A percentile compares a stretch with the other conserved stretches of the same genome.
Conservation (phyloP, 2,797 vertebrate species). For the Syndactyla subalaris region DNA sequence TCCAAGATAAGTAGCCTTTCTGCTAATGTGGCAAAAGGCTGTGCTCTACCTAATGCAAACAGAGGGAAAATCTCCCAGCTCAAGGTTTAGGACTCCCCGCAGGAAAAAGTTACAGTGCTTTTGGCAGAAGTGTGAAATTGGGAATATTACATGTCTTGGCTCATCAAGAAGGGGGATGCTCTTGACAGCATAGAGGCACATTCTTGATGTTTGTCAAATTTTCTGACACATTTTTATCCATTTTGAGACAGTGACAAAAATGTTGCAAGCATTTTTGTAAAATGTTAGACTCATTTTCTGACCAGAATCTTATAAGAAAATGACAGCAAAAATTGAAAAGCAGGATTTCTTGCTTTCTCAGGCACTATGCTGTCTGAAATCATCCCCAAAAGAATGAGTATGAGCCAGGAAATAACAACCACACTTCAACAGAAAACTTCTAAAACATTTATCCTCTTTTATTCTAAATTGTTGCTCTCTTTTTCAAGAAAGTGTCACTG, state of each 20-base stretch:
- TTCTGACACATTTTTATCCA: conserved; percentile 59
- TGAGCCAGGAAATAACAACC: background rate
- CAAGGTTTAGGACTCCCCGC: background rate
- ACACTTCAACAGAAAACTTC: background rate
- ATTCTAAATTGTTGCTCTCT: background rate
- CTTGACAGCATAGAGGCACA: conserved; percentile 45
- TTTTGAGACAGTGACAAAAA: conserved; percentile 57
- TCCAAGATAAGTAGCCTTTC: conserved; percentile 18
- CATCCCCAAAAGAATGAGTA: background rate
- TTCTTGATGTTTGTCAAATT: conserved; percentile 58
- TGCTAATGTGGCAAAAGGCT: conserved; percentile 14
- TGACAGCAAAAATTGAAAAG: conserved; percentile 15
- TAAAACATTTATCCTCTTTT: background rate
- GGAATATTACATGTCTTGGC: conserved; percentile 52
- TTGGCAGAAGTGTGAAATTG: conserved; percentile 39
- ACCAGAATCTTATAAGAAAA: conserved; percentile 32
- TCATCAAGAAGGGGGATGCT: conserved; percentile 55
- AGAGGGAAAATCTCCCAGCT: background rate
- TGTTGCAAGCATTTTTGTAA: conserved; percentile 16
- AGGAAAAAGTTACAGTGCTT: conserved; percentile 26
- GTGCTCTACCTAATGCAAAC: background rate
- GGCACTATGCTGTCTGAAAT: background rate
- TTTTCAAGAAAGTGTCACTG: background rate
- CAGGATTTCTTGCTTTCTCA: background rate
- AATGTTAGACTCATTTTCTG: conserved; percentile 46